phyloP scores from a whole-genome alignment of 2,888 invertebrate species.

The Napeogenes inachia region DNA sequence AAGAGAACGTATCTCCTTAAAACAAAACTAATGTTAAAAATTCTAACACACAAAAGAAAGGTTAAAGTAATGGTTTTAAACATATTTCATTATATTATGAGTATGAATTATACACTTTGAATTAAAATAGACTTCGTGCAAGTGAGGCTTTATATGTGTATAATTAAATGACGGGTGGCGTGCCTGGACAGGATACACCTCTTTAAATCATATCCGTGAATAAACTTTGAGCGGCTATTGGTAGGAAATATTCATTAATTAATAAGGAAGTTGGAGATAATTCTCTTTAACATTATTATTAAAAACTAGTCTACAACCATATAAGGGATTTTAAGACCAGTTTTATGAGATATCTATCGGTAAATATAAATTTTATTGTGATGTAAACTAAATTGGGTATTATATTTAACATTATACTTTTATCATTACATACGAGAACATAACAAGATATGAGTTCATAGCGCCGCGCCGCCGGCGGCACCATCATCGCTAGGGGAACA shows the following conservation, averaged over 20 bases:
- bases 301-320: too few relatives aligned
- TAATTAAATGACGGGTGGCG: constrained; percentile 70
- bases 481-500: constrained; percentile 50
- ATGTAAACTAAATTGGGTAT: neutral
- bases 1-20: too few relatives aligned
- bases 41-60: too few relatives aligned
- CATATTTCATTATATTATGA: too few relatives aligned
- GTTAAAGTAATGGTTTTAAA: too few relatives aligned
- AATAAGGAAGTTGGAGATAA: neutral
- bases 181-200: constrained; percentile 48
- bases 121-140: constrained; percentile 65
- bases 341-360: too few relatives aligned
- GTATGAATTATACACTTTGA: constrained; percentile 63
- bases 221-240: constrained; percentile 29
- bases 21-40: too few relatives aligned
- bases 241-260: constrained; percentile 9
- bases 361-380: too few relatives aligned
- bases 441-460: constrained; percentile 10
- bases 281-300: neutral
- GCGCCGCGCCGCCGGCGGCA: constrained; percentile 15
- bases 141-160: constrained; percentile 55
- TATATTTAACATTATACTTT: neutral
- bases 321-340: too few relatives aligned
- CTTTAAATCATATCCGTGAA: constrained; percentile 61
- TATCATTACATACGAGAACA: constrained; percentile 6